phyloP scores from a whole-genome alignment of 1,140 invertebrate genomes.

The Dinothrombium tinctorium region DNA sequence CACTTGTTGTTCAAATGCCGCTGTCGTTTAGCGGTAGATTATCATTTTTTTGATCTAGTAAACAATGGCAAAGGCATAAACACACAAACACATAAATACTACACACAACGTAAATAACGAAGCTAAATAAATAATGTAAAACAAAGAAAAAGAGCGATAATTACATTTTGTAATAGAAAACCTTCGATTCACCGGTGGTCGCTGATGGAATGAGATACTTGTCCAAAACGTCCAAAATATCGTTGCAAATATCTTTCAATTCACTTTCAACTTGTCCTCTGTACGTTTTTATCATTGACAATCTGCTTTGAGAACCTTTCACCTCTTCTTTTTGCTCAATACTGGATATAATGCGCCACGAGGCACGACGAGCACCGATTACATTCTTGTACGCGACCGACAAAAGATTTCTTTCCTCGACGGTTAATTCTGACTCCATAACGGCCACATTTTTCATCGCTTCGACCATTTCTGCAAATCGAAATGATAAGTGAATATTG shows the following conservation, averaged over 20 bases:
- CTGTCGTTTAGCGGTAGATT: too few relatives aligned
- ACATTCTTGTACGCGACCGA: slow-evolving; percentile 99
- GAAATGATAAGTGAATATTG: too few relatives aligned
- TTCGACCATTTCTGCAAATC: slow-evolving; percentile 39
- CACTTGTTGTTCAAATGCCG: too few relatives aligned
- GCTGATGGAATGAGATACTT: slow-evolving; percentile 91
- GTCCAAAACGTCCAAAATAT: slow-evolving; percentile 85
- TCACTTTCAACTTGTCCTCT: slow-evolving; percentile 95
- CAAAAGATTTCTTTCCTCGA: slow-evolving; percentile 90
- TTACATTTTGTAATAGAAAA: too few relatives aligned
- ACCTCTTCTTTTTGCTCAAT: slow-evolving; percentile 96
- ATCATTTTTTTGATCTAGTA: too few relatives aligned
- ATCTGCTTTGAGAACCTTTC: slow-evolving; percentile 74
- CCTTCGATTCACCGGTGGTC: slow-evolving; percentile 89
- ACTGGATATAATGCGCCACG: slow-evolving; percentile 94
- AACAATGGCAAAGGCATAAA: too few relatives aligned
- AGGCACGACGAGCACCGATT: slow-evolving; percentile 82
- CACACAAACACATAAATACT: too few relatives aligned
- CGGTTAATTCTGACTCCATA: slow-evolving; percentile 71
- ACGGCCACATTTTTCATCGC: slow-evolving; percentile 95
- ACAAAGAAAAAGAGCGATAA: too few relatives aligned
- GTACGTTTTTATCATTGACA: slow-evolving; percentile 95
- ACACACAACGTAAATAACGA: too few relatives aligned
- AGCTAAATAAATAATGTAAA: too few relatives aligned
- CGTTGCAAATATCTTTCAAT: slow-evolving; percentile 89